phyloP scores from a whole-genome alignment of 2,113 vertebrate species.

The Procavia capensis region DNA sequence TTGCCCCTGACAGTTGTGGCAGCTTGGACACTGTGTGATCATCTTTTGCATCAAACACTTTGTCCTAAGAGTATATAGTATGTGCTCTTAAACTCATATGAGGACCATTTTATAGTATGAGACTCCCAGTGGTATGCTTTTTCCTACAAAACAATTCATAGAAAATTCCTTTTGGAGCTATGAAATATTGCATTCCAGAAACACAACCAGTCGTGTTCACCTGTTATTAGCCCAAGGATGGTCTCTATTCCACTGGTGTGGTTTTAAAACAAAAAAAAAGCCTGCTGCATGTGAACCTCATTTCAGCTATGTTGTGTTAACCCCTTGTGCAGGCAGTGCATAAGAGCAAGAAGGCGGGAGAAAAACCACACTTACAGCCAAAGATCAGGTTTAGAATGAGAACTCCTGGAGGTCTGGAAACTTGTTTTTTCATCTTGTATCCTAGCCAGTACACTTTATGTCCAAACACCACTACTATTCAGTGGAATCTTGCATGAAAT shows the following conservation, averaged over 20 bases:
- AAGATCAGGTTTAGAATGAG: not conserved
- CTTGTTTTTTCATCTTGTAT: not conserved
- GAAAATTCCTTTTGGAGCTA: not conserved
- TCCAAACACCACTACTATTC: too few species aligned
- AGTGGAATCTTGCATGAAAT: slow-evolving; percentile 76
- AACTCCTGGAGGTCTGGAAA: not conserved
- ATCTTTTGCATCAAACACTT: not conserved
- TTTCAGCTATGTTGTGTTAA: not conserved
- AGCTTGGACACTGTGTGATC: not conserved
- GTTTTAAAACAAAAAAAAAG: not conserved
- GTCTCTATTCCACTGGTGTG: not conserved
- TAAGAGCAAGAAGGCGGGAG: not conserved
- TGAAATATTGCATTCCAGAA: not conserved
- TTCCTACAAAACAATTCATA: not conserved
- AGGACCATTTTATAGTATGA: not conserved
- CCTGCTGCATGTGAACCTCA: not conserved
- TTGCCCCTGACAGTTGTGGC: too few species aligned
- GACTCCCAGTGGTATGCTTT: not conserved
- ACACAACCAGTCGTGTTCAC: not conserved
- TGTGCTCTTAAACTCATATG: not conserved
- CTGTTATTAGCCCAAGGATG: not conserved
- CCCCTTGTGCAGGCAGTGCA: not conserved
- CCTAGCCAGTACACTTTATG: too few species aligned
- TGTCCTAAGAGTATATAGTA: not conserved
- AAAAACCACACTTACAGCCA: not conserved